A percentile compares a stretch with the other conserved stretches of the same genome.
Evolutionary conservation across 2,888 invertebrate genomes (phyloP).

Genomic region (Ophraella communa): DNA sequence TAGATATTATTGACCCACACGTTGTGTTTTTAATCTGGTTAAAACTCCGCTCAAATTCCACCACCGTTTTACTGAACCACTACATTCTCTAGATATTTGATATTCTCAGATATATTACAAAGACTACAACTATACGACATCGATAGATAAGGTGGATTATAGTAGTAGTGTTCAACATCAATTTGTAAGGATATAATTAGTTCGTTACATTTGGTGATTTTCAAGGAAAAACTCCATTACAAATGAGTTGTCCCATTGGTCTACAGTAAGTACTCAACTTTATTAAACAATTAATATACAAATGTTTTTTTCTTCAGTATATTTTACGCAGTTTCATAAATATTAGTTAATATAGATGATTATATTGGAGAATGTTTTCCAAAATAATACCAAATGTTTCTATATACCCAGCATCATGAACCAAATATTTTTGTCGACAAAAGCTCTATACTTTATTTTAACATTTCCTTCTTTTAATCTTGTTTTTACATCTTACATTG

Average conservation of each 20-base stretch:
- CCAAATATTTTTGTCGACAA: too few relatives aligned
- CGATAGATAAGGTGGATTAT: not conserved
- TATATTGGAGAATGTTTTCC: too few relatives aligned
- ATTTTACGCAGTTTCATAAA: too few relatives aligned
- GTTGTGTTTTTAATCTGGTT: not conserved
- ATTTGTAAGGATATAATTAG: not conserved
- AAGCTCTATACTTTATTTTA: too few relatives aligned
- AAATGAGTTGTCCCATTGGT: constrained; percentile 50
- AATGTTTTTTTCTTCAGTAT: too few relatives aligned
- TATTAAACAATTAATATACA: not conserved
- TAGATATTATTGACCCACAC: not conserved
- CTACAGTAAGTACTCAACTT: constrained; percentile 45
- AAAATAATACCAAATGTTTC: too few relatives aligned
- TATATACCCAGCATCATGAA: too few relatives aligned
- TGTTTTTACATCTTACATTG: too few relatives aligned
- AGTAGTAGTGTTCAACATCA: not conserved
- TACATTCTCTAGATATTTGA: not conserved
- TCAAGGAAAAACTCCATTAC: constrained; percentile 37
- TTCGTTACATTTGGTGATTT: constrained; percentile 15
- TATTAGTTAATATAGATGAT: too few relatives aligned
- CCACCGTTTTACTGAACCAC: not conserved
- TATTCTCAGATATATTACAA: not conserved
- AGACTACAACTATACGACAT: not conserved
- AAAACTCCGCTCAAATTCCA: not conserved
- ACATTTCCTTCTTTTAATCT: too few relatives aligned